Base-by-base conservation (phyloP, 2,888 invertebrate species). In the Sarcophaga rosellei region DNA sequence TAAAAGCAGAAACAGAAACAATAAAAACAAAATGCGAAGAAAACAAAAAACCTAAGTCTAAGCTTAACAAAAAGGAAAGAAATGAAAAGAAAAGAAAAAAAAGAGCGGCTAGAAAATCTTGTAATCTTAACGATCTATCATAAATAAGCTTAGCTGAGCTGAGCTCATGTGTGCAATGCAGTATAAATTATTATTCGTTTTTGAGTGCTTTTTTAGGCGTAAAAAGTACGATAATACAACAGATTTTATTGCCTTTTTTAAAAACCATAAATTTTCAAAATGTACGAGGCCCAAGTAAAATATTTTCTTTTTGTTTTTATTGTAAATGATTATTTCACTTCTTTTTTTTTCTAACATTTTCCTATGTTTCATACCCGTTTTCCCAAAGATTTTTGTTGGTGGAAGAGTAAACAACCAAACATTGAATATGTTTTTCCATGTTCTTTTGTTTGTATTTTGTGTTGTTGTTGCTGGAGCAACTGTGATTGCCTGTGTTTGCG, bases 401-500 rank as follows among this genome's bases (percentile, higher is more conserved):
- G 15, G 10, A 47, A 47, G 1, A 47, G 15, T 15, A 47, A 15
- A 47, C 4, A 47, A 47, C 10, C 15, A 47, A 15, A 47, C 11
- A 47, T 53, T 4, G 17, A 15, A 53, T 53, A 53, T 17, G 17
- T 17, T 53, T 53, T 35, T 35, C 35, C 35, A 35, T 53, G 53
- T 35, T 35, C 35, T 35, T 35, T 35, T 10, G 35, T 35, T 35
- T 35, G 35, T 35, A 10, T 35, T 35, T 1, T 10, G 35, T 35
- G 0, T 0, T 35, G 35, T 35, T 35, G 35, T 15, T 53, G 12
- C 4, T 53, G 53, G 15, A 12, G 17, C 53, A 53, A 5, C 53
- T 15, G 17, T 20, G 8, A 80, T 65, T 70, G 78, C 65, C 63
- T 88, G 88, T 89, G 88, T 89, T 88, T 90, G 91, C 90, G 91